Conservation (phyloP, 2,888 invertebrate species). For the Malacosoma neustria region DNA sequence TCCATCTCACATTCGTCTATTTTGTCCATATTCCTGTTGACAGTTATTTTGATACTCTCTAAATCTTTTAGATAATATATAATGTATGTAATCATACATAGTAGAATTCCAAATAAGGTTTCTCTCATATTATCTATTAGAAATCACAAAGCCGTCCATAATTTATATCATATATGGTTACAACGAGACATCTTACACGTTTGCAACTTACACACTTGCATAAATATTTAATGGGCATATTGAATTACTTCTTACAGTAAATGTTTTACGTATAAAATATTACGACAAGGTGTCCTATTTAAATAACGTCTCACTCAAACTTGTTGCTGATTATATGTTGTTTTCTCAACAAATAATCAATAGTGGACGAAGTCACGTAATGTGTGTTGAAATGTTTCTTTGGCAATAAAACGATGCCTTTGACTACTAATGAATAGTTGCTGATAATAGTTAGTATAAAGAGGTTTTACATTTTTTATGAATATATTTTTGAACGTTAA, state of each 20-base stretch:
- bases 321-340: neutral
- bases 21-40: too few relatives aligned
- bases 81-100: neutral
- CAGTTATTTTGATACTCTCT: too few relatives aligned
- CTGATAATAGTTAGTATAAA: too few relatives aligned
- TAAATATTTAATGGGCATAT: constrained; percentile 12
- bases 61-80: too few relatives aligned
- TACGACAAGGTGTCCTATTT: neutral
- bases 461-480: too few relatives aligned
- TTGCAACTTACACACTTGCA: neutral
- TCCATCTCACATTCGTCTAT: too few relatives aligned
- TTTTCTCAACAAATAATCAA: constrained; percentile 18
- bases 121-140: neutral
- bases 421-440: constrained; percentile 21
- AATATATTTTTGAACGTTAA: too few relatives aligned
- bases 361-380: constrained; percentile 23
- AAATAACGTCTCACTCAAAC: neutral
- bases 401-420: constrained; percentile 26
- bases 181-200: neutral
- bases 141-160: neutral
- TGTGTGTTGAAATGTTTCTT: constrained; percentile 29
- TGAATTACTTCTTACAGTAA: constrained; percentile 5
- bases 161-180: neutral
- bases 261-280: neutral
- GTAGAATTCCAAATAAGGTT: neutral